phyloP scores from a whole-genome alignment of 2,113 vertebrate genomes.

The Budorcas taxicolor region DNA sequence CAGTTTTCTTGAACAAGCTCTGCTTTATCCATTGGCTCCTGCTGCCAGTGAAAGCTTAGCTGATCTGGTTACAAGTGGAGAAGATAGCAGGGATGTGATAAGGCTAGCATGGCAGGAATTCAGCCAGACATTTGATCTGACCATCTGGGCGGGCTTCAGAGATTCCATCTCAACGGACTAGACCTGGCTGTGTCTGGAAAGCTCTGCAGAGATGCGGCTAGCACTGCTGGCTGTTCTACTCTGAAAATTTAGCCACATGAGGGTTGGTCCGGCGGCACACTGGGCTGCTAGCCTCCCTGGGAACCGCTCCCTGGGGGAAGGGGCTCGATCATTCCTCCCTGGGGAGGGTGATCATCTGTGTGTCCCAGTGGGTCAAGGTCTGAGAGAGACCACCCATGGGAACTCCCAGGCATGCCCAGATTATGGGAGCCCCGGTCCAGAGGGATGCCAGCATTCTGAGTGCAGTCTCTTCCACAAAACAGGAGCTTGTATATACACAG shows the following conservation, averaged over 20 bases:
- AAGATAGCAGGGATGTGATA: neutral
- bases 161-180: neutral
- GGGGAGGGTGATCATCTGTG: neutral
- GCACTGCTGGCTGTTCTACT: neutral
- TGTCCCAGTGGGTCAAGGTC: neutral
- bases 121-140: constrained; percentile 4
- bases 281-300: neutral
- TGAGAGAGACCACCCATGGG: neutral
- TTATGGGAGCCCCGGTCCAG: neutral
- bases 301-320: neutral
- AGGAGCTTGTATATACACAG: neutral
- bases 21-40: neutral
- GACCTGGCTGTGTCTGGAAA: neutral
- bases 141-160: neutral
- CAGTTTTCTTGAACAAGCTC: neutral
- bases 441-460: neutral
- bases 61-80: neutral
- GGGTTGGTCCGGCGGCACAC: neutral
- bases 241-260: neutral
- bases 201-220: neutral
- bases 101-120: neutral
- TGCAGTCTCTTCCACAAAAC: fast-evolving
- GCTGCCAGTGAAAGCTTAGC: neutral
- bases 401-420: neutral
- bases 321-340: fast-evolving